Conservation (phyloP, 2,113 vertebrate species). For the Plecturocebus donacophilus region DNA sequence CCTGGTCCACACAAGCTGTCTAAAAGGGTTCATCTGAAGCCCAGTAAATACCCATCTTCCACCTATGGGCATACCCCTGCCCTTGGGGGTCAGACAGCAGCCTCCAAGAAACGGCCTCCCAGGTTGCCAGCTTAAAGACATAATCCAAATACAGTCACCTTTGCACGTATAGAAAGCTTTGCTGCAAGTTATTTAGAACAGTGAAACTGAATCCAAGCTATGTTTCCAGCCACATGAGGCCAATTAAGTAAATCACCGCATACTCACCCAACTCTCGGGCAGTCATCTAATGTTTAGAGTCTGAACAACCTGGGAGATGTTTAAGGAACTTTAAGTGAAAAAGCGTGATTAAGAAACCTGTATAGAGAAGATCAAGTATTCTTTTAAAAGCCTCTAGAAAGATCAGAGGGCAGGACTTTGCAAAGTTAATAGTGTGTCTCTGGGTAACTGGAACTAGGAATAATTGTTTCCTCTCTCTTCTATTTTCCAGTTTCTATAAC, state of each 20-base stretch:
- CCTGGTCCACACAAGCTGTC: too few relatives aligned
- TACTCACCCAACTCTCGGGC: accelerated
- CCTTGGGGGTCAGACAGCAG: background rate
- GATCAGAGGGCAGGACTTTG: background rate
- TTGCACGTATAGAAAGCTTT: background rate
- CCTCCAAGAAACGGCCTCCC: background rate
- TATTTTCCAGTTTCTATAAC: background rate
- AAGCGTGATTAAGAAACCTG: background rate
- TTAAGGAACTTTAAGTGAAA: background rate
- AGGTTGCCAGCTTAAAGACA: background rate
- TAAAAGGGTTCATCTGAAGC: background rate
- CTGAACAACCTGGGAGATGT: background rate
- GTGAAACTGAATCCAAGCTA: background rate
- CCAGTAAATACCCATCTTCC: background rate
- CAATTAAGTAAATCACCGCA: background rate
- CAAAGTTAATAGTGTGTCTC: background rate
- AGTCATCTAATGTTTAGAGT: background rate
- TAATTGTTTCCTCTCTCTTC: background rate
- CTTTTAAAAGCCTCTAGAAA: background rate
- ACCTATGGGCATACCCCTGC: background rate
- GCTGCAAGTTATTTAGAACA: background rate
- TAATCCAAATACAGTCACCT: background rate
- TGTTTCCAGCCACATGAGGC: background rate
- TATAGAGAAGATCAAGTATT: background rate
- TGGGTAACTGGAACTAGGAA: background rate